Conservation (phyloP, 2,797 vertebrate genomes). For the Catamblyrhynchus diadema region DNA sequence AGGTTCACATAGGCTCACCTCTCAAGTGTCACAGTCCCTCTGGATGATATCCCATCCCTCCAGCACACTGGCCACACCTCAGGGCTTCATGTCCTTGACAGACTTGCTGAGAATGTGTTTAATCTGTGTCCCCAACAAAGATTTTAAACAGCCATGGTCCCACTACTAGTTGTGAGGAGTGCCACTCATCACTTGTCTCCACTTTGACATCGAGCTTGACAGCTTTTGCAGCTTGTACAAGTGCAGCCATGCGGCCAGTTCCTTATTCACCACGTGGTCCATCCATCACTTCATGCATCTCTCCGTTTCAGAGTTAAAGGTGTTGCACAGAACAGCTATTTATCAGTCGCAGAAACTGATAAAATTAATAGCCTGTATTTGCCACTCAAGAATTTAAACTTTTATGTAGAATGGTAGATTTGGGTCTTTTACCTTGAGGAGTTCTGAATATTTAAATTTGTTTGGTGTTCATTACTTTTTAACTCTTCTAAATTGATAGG, state of each 20-base stretch:
- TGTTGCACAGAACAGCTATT: neutral
- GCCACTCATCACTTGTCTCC: neutral
- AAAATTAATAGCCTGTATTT: neutral
- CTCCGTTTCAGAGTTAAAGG: neutral
- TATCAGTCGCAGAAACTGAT: neutral
- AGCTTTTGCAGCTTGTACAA: neutral
- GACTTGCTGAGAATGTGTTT: neutral
- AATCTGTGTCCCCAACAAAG: fast-evolving
- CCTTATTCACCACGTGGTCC: neutral
- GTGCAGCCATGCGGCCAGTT: neutral
- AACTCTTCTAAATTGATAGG: neutral
- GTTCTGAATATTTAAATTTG: neutral
- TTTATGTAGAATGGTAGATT: neutral
- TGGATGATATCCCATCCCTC: neutral
- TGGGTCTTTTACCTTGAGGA: neutral
- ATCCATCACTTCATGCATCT: neutral
- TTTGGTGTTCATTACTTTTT: neutral
- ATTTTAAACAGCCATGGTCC: neutral
- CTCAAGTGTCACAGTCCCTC: neutral
- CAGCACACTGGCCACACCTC: fast-evolving
- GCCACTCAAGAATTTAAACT: neutral
- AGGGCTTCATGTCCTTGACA: neutral
- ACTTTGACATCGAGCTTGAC: neutral
- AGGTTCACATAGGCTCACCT: neutral
- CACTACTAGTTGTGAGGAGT: neutral